A percentile compares a stretch with the other conserved stretches of the same genome.
These are phyloP conservation scores for Liasis olivaceus DNA, from an alignment of 2,797 vertebrate species.

Conservation along the genomic window DNA sequence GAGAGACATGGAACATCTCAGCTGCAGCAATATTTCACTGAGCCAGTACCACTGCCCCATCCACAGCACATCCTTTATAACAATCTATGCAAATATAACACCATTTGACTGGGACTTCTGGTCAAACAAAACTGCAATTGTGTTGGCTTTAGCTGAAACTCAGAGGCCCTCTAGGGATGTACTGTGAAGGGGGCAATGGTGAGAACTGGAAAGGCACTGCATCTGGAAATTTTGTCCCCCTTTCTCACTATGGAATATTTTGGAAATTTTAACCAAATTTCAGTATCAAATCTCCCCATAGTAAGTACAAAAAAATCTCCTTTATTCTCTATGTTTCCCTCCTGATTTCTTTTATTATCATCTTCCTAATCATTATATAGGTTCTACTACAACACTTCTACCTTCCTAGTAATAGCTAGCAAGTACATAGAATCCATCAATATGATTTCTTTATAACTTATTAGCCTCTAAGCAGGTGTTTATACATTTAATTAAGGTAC, in stretches of 20 bases:
- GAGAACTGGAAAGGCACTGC: background rate
- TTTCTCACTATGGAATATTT: background rate
- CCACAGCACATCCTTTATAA: background rate
- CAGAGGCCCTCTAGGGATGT: background rate
- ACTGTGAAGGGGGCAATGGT: background rate
- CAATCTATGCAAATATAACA: background rate
- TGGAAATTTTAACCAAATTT: background rate
- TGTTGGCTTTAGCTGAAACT: background rate
- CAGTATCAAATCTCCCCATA: background rate
- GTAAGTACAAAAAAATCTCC: background rate
- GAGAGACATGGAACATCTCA: background rate
- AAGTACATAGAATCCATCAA: background rate
- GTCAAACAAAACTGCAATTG: background rate
- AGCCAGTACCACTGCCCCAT: background rate
- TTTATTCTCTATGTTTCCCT: background rate
- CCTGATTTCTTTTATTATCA: background rate
- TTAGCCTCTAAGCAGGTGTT: background rate
- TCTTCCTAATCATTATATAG: background rate
- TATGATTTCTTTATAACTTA: background rate
- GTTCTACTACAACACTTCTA: background rate
- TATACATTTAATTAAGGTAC: background rate
- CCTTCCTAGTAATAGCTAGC: background rate
- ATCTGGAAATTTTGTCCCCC: background rate
- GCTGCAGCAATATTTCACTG: background rate
- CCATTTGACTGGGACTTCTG: background rate